Evolutionary conservation across 2,888 invertebrate genomes (phyloP).

Genomic region (Cynaeus angustus): DNA sequence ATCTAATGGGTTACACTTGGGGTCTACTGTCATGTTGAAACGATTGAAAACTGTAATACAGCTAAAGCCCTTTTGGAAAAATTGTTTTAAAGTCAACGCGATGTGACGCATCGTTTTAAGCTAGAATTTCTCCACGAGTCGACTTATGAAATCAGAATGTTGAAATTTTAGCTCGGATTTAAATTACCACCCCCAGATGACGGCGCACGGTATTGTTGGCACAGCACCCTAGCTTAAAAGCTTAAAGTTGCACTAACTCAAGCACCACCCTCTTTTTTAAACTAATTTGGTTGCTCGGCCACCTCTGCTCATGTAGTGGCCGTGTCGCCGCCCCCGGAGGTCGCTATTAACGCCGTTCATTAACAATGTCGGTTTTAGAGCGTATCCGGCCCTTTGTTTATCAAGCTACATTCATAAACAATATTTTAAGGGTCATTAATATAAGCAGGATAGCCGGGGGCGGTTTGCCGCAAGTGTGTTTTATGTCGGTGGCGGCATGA

Average conservation of each 20-base stretch:
- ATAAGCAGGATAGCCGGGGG: slow-evolving; percentile 14
- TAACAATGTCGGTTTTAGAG: slow-evolving; percentile 26
- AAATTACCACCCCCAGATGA: too few species aligned
- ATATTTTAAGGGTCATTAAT: slow-evolving; percentile 41
- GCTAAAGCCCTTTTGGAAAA: background rate
- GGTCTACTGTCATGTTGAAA: too few species aligned
- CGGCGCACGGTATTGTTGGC: background rate
- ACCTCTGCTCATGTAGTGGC: too few species aligned
- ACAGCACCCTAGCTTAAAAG: too few species aligned
- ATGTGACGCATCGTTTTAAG: background rate
- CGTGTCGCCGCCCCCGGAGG: slow-evolving; percentile 2
- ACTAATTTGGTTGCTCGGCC: background rate
- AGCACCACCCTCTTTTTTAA: background rate
- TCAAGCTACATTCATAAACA: slow-evolving; percentile 35
- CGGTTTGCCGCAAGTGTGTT: slow-evolving; percentile 33
- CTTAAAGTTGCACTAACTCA: too few species aligned
- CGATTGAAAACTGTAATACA: background rate
- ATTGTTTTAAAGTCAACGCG: background rate
- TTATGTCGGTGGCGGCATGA: slow-evolving; percentile 17
- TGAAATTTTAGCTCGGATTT: background rate
- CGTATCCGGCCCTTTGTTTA: slow-evolving; percentile 39
- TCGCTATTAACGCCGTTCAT: slow-evolving; percentile 32
- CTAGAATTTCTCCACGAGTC: background rate
- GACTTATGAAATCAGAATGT: background rate
- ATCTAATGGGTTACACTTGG: too few species aligned